Evolutionary conservation across 1,140 invertebrate genomes (phyloP), one percentile per base, ranked within the genome.

Genomic region (Latrodectus geometricus): DNA sequence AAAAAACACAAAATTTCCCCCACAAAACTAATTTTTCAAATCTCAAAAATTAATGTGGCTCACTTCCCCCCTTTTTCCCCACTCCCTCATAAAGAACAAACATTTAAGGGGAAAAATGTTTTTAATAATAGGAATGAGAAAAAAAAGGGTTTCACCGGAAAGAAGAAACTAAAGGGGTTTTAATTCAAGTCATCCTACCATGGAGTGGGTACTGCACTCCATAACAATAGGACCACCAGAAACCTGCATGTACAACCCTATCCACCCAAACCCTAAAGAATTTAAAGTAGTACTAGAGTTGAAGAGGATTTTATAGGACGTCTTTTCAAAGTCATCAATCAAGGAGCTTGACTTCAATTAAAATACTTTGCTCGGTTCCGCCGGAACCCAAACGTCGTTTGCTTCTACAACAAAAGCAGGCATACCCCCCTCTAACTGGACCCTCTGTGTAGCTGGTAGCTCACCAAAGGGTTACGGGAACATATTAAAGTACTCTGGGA

Each of bases 321-420:
- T 69, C 35, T 52, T 54, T 20, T 69, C 21, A 12, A 66, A 21
- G 56, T 68, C 81, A 83, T 83, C 81, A 48, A 83, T 83, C 81
- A 83, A 54, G 23, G n/a, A 83, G 54, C 72, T 83, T 83, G 81
- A 83, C 81, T 83, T 83, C 81, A 83, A 83, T 83, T 83, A 83
- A 83, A 83, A 82, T 82, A 74, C 70, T 83, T 75, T 75, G 66
- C 81, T 72, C 81, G 81, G 81, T 83, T 83, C 81, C 81, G 81
- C 21, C 70, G 81, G 81, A 83, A 83, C 69, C 21, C 20, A 21
- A 66, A 21, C 68, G 49, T 72, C 69, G 49, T 81, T 48, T 68
- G 50, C 21, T 23, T 20, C 80, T 73, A 66, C 69, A 73, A 73
- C 23, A 66, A 69, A 73, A 12, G 54, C 15, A 9, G 68, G 20